Evolutionary conservation across 1,140 invertebrate species (phyloP).

Genomic region (Platyscapa corneri): DNA sequence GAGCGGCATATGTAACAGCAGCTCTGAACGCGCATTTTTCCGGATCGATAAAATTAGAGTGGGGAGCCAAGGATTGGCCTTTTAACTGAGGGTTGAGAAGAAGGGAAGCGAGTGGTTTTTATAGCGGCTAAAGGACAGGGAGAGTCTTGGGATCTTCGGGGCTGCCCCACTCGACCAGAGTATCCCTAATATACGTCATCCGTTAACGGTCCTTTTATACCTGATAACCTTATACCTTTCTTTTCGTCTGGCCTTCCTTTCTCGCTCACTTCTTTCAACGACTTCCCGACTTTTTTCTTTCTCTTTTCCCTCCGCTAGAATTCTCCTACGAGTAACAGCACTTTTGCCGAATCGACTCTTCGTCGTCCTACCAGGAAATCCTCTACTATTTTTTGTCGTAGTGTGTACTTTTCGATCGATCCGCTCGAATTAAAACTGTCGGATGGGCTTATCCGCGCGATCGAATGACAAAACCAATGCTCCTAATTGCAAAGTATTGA

Average conservation of each 20-base stretch:
- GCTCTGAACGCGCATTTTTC: slow-evolving; percentile 57
- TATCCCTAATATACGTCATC: slow-evolving; percentile 76
- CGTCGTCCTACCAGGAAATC: not conserved
- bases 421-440: not conserved
- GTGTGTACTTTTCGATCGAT: not conserved
- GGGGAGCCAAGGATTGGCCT: slow-evolving; percentile 67
- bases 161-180: slow-evolving; percentile 72
- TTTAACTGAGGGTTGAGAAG: slow-evolving; percentile 72
- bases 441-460: not conserved
- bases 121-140: slow-evolving; percentile 69
- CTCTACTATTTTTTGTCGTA: not conserved
- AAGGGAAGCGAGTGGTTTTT: slow-evolving; percentile 73
- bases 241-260: not conserved
- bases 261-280: not conserved
- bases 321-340: not conserved
- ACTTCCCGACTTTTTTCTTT: not conserved
- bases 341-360: slow-evolving; percentile 3
- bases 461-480: not conserved
- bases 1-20: not conserved
- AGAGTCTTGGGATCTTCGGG: slow-evolving; percentile 67
- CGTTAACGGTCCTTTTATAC: slow-evolving; percentile 68
- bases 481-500: too few species aligned
- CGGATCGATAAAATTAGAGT: slow-evolving; percentile 58
- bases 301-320: not conserved
- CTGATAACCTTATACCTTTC: slow-evolving; percentile 23